Evolutionary conservation across 1,140 invertebrate species (phyloP).

Genomic region (Idris sp.): DNA sequence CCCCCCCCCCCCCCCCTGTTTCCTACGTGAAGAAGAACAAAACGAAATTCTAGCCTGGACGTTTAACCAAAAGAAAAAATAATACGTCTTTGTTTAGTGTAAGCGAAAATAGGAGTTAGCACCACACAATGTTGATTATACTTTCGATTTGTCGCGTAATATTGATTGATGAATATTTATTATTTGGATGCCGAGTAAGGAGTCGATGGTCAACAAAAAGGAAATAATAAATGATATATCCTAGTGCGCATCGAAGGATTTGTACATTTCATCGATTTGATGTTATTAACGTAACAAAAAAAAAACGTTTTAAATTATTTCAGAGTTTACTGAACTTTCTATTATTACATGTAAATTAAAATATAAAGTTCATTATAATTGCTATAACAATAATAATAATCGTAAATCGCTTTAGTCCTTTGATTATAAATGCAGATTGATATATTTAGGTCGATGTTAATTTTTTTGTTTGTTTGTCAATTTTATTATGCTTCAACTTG

Average conservation of each 20-base stretch:
- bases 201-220: constrained; percentile 44
- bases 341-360: constrained; percentile 71
- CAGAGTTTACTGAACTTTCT: constrained; percentile 72
- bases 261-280: constrained; percentile 71
- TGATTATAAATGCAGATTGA: constrained; percentile 38
- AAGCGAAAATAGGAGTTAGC: constrained; percentile 64
- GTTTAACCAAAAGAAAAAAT: constrained; percentile 62
- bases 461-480: constrained; percentile 43
- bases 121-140: constrained; percentile 63
- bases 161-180: constrained; percentile 69
- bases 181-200: constrained; percentile 50
- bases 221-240: constrained; percentile 51
- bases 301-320: constrained; percentile 74
- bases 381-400: constrained; percentile 60
- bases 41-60: constrained; percentile 62
- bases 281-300: constrained; percentile 69
- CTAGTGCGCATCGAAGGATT: constrained; percentile 61
- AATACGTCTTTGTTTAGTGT: constrained; percentile 68
- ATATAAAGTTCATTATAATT: constrained; percentile 70
- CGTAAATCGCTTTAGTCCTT: constrained; percentile 58
- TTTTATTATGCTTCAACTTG: constrained; percentile 45
- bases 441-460: constrained; percentile 37
- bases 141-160: constrained; percentile 63
- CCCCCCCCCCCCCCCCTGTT: constrained; percentile 78
- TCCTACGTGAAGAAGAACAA: constrained; percentile 24